These are phyloP conservation scores for Spilarctia lutea DNA, from an alignment of 2,888 invertebrate species.

Conservation along the genomic window DNA sequence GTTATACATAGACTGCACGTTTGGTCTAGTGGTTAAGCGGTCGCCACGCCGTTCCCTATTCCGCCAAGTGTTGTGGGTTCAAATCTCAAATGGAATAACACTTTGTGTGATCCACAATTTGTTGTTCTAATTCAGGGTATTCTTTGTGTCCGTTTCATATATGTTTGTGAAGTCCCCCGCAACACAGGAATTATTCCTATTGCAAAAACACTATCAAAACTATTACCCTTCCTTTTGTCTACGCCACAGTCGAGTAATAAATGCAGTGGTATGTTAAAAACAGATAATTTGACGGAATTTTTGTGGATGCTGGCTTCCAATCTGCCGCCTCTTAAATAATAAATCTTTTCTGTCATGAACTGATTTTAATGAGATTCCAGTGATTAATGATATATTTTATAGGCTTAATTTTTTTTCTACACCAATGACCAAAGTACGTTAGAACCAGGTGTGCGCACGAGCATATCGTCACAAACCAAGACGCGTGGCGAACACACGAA, in stretches of 20 bases:
- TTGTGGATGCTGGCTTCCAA: not conserved
- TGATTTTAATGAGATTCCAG: not conserved
- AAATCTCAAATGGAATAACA: no score
- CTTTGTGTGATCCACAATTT: no score
- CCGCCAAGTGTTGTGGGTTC: no score
- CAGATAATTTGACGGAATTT: not conserved
- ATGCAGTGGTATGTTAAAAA: not conserved
- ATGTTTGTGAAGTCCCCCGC: no score
- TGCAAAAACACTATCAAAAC: no score
- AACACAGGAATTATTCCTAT: no score
- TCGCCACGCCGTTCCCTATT: no score
- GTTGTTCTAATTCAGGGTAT: no score
- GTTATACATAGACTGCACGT: no score
- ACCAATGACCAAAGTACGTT: slow-evolving; percentile 30
- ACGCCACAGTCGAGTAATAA: not conserved
- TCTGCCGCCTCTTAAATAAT: not conserved
- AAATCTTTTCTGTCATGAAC: not conserved
- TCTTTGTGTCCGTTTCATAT: no score
- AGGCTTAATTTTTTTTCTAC: slow-evolving; percentile 5
- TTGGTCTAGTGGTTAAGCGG: no score
- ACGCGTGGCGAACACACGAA: slow-evolving; percentile 79
- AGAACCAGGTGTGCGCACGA: slow-evolving; percentile 59
- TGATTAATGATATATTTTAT: slow-evolving; percentile 1
- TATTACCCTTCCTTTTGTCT: not conserved
- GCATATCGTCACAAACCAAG: slow-evolving; percentile 60